Evolutionary conservation across 2,113 vertebrate species (phyloP).

Genomic region (Malaclemys terrapin): DNA sequence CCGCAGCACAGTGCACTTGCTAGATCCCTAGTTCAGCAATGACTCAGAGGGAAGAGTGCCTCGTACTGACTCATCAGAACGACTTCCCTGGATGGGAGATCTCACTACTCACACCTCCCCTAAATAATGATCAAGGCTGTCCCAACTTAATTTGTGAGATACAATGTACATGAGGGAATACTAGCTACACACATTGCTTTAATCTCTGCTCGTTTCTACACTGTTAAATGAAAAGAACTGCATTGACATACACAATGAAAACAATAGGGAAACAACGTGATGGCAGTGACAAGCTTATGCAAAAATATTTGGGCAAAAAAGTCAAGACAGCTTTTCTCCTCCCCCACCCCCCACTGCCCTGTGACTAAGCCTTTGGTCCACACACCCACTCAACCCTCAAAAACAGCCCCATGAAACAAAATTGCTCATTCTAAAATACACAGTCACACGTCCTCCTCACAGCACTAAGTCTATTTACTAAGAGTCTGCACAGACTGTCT

Average conservation of each 20-base stretch:
- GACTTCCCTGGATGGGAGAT: slow-evolving; percentile 49
- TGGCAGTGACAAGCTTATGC: slow-evolving; percentile 32
- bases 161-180: accelerated
- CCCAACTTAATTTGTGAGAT: background rate
- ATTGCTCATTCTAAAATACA: slow-evolving; percentile 60
- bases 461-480: slow-evolving; percentile 46
- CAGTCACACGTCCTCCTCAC: slow-evolving; percentile 61
- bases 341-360: slow-evolving; percentile 11
- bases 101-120: slow-evolving; percentile 63
- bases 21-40: slow-evolving; percentile 38
- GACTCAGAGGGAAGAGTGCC: slow-evolving; percentile 59
- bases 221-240: background rate
- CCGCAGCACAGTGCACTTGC: slow-evolving; percentile 17
- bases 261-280: background rate
- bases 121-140: slow-evolving; percentile 19
- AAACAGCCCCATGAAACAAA: slow-evolving; percentile 51
- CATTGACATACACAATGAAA: background rate
- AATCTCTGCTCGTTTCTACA: background rate
- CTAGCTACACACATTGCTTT: background rate
- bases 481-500: slow-evolving; percentile 48
- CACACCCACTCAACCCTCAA: slow-evolving; percentile 64
- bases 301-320: slow-evolving; percentile 51
- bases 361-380: slow-evolving; percentile 61
- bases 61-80: slow-evolving; percentile 47
- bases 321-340: slow-evolving; percentile 36